phyloP scores from a whole-genome alignment of 1,140 invertebrate genomes.

The Pinna nobilis region DNA sequence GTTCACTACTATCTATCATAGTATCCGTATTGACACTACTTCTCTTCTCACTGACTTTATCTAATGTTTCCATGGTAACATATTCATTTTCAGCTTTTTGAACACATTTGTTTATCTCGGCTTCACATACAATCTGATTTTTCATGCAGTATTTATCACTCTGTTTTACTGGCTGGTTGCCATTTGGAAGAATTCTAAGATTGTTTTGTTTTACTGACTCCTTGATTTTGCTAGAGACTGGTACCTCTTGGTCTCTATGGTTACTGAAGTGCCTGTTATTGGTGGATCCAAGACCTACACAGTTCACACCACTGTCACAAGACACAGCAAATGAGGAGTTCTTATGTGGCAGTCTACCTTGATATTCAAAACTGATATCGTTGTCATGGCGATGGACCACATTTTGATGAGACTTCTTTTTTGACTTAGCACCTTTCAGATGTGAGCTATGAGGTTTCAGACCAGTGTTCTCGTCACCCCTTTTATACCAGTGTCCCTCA shows the following conservation, averaged over 20 bases:
- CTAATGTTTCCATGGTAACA: conserved; percentile 13
- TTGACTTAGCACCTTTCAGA: conserved; percentile 43
- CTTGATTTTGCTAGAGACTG: conserved; percentile 3
- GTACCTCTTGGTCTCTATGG: not conserved
- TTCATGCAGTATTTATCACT: not conserved
- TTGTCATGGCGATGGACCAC: conserved; percentile 13
- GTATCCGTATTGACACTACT: conserved; percentile 18
- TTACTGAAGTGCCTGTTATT: conserved; percentile 16
- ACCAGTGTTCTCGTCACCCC: conserved; percentile 4
- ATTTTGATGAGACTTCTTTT: conserved; percentile 36
- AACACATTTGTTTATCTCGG: conserved; percentile 36
- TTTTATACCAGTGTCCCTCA: conserved; percentile 31
- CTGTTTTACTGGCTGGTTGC: not conserved
- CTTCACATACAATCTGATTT: conserved; percentile 39
- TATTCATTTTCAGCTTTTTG: conserved; percentile 11
- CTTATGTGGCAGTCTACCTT: conserved; percentile 65
- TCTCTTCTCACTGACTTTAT: not conserved
- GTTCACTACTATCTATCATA: conserved; percentile 38
- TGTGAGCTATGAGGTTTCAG: conserved; percentile 14
- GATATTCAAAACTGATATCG: conserved; percentile 66
- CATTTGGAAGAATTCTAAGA: conserved; percentile 5
- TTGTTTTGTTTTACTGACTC: conserved; percentile 24
- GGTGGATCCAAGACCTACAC: conserved; percentile 54
- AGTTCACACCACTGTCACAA: conserved; percentile 68
- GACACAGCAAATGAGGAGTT: conserved; percentile 58